These are phyloP conservation scores for Hyla sarda DNA, from an alignment of 2,113 vertebrate genomes.

Conservation along the genomic window DNA sequence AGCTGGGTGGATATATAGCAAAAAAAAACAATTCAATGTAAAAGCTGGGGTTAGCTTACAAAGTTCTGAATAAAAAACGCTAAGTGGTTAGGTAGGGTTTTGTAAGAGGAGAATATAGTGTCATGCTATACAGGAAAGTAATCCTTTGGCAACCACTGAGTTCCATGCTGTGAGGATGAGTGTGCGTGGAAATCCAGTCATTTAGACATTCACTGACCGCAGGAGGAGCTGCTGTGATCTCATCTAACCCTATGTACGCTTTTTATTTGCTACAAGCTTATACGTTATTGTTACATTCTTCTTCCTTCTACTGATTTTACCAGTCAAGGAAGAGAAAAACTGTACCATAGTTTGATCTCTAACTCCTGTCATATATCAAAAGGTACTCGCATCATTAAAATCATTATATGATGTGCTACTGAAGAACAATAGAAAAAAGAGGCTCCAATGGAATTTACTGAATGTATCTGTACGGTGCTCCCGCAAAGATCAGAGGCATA, in stretches of 20 bases:
- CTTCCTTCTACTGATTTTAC: not conserved
- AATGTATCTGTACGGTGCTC: not conserved
- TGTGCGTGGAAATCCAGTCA: not conserved
- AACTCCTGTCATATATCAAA: not conserved
- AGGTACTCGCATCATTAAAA: not conserved
- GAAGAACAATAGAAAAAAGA: not conserved
- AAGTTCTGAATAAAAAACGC: not conserved
- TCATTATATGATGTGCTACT: not conserved
- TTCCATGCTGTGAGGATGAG: not conserved
- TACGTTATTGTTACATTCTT: not conserved
- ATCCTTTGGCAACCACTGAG: not conserved
- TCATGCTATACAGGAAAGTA: not conserved
- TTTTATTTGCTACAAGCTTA: not conserved
- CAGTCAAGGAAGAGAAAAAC: not conserved
- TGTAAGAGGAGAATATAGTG: not conserved
- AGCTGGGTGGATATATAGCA: constrained; percentile 25
- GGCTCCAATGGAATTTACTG: not conserved
- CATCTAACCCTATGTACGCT: not conserved
- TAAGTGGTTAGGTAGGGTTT: not conserved
- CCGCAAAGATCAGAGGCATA: not conserved
- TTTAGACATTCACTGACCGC: not conserved
- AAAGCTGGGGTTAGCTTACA: constrained; percentile 13
- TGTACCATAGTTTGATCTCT: not conserved
- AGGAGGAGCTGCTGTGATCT: not conserved
- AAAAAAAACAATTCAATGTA: not conserved